Base-by-base conservation (phyloP, 92 coral and sea anemone species). In the Porites cylindrica region DNA sequence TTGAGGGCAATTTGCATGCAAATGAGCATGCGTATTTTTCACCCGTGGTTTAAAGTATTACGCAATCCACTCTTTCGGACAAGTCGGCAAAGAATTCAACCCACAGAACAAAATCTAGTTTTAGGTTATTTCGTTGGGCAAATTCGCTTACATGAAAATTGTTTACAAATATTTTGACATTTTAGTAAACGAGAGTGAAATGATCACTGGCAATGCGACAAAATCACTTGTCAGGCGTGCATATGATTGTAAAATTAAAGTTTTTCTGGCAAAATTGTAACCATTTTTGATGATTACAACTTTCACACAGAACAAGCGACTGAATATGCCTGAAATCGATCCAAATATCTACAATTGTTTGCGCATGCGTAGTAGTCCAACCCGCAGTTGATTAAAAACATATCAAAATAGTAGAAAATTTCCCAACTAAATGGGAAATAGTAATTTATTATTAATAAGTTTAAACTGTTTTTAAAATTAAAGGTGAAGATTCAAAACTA, bases 341-440 rank as follows among this genome's bases (percentile, higher is more conserved):
- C 13, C 8, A 17, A 66, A 80, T 19, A 7, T 18, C 20, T 51
- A 43, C 13, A 20, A 72, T 17, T 11, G 32, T 38, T 16, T 38
- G 86, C 86, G 86, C 86, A 82, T 82, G 86, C 78, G 86, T 58
- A 20, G 29, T 1, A 24, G 21, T 18, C 0, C 12, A 10, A 54
- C n/a, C 9, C 51, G 23, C 72, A 5, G 1, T 47, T 6, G 18
- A 19, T 20, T 2, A n/a, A 54, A 64, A 20, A 47, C 19, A n/a
- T 21, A 51, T 23, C 5, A 7, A 3, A 26, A 38, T 38, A 3
- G 38, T 24, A 3, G 24, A 5, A 67, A 24, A 26, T 52, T 70
- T 5, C 13, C 20, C 20, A 65, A 67, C 13, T 51, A 23, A 16
- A n/a, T 43, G 11, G 11, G 5, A 10, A 12, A 24, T 3, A 21